phyloP scores from a whole-genome alignment of 2,888 invertebrate genomes.

The Eupsilia transversa region DNA sequence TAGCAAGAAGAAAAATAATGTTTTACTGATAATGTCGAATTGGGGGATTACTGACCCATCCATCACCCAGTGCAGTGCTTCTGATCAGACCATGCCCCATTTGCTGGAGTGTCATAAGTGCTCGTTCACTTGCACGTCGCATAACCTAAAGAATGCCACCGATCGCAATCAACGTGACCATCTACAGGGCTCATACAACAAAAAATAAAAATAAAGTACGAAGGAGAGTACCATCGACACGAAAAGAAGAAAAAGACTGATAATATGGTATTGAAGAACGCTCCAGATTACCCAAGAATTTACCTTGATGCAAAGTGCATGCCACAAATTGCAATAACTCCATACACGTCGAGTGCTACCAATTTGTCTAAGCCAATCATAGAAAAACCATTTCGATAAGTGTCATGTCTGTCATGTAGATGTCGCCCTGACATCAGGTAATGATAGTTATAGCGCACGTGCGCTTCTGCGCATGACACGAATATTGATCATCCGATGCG shows the following conservation, averaged over 20 bases:
- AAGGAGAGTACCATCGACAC: too few relatives aligned
- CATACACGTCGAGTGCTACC: slow-evolving; percentile 12
- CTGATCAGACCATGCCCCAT: too few relatives aligned
- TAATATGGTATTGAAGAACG: neutral
- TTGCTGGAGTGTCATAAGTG: too few relatives aligned
- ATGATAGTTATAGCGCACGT: slow-evolving; percentile 63
- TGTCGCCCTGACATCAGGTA: slow-evolving; percentile 63
- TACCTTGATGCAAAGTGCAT: slow-evolving; percentile 4
- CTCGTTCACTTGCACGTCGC: too few relatives aligned
- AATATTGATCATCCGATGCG: slow-evolving; percentile 59
- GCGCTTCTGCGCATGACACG: slow-evolving; percentile 63
- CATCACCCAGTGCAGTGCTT: too few relatives aligned
- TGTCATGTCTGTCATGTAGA: slow-evolving; percentile 67
- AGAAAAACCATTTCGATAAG: slow-evolving; percentile 60
- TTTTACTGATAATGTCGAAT: neutral
- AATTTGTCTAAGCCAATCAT: slow-evolving; percentile 43
- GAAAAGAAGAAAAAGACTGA: too few relatives aligned
- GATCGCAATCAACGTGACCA: too few relatives aligned
- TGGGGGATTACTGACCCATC: too few relatives aligned
- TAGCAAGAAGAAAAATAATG: neutral
- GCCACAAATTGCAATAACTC: slow-evolving; percentile 34
- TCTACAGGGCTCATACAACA: too few relatives aligned
- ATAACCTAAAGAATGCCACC: too few relatives aligned
- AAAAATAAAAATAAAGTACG: too few relatives aligned
- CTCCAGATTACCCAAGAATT: neutral